phyloP scores from a whole-genome alignment of 2,888 invertebrate genomes.

The Lepidochrysops patricia region DNA sequence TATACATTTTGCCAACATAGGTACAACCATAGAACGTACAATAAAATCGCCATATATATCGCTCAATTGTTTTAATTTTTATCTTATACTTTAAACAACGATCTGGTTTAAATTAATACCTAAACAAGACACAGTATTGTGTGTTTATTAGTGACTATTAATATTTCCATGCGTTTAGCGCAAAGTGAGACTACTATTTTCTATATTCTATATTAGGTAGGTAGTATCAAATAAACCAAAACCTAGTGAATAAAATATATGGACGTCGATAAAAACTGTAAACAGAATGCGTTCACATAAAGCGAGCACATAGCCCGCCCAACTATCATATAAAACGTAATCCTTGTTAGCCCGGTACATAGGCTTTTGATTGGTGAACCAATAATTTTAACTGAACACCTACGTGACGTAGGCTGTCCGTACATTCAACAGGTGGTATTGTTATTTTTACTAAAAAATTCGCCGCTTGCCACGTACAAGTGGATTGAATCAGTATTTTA shows the following conservation, averaged over 20 bases:
- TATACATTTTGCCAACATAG: background rate
- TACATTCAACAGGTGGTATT: slow-evolving; percentile 27
- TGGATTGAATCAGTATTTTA: background rate
- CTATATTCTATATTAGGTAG: too few relatives aligned
- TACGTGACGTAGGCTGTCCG: slow-evolving; percentile 28
- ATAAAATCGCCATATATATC: too few relatives aligned
- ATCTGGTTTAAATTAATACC: too few relatives aligned
- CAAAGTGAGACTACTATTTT: too few relatives aligned
- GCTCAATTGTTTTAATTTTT: too few relatives aligned
- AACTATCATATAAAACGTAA: slow-evolving; percentile 24
- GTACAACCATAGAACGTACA: too few relatives aligned
- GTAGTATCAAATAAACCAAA: too few relatives aligned
- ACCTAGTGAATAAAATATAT: background rate
- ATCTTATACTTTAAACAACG: too few relatives aligned
- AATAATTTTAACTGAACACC: slow-evolving; percentile 29
- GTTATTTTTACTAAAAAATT: slow-evolving; percentile 26
- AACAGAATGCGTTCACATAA: background rate
- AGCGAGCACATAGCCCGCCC: slow-evolving; percentile 20
- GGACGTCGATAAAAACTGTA: background rate
- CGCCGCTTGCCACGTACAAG: background rate
- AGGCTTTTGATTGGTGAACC: slow-evolving; percentile 28
- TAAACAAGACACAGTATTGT: too few relatives aligned
- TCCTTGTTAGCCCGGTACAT: slow-evolving; percentile 25
- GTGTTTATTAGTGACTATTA: too few relatives aligned
- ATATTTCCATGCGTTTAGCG: too few relatives aligned